Conservation (phyloP, 92 coral and sea anemone species). For the Epizoanthus illoricatus region DNA sequence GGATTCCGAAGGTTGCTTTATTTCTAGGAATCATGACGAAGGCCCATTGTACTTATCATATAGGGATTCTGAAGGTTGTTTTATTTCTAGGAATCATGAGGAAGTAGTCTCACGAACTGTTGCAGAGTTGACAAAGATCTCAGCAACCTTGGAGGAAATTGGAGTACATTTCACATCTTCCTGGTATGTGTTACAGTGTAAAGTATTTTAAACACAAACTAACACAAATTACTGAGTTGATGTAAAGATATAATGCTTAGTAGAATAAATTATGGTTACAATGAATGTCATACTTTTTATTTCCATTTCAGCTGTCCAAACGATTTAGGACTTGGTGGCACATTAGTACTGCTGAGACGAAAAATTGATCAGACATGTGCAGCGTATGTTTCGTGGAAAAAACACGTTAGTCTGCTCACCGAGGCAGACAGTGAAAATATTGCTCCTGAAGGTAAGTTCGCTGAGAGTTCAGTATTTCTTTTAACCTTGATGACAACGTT, state of each 20-base stretch:
- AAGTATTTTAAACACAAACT: too few relatives aligned
- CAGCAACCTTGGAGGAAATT: slow-evolving; percentile 27
- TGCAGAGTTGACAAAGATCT: slow-evolving; percentile 34
- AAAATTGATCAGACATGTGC: slow-evolving; percentile 47
- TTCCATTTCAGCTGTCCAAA: slow-evolving; percentile 38
- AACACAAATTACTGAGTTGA: too few relatives aligned
- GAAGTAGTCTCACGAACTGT: slow-evolving; percentile 26
- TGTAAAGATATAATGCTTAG: too few relatives aligned
- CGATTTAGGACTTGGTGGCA: slow-evolving; percentile 62
- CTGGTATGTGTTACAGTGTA: slow-evolving; percentile 37
- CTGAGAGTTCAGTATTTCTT: too few relatives aligned
- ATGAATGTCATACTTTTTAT: not conserved
- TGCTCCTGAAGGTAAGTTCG: slow-evolving; percentile 43
- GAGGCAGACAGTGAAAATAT: slow-evolving; percentile 3
- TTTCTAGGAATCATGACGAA: too few relatives aligned
- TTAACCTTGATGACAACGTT: too few relatives aligned
- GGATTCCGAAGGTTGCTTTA: not conserved
- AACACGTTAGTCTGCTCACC: not conserved
- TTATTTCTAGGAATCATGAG: too few relatives aligned
- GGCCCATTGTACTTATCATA: too few relatives aligned
- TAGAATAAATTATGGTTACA: too few relatives aligned
- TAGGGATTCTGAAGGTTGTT: too few relatives aligned
- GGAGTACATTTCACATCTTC: slow-evolving; percentile 49
- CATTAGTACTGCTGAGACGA: slow-evolving; percentile 47
- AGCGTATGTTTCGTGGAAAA: slow-evolving; percentile 47